Base-by-base conservation (phyloP, 2,797 vertebrate genomes). In the Octomys mimax region DNA sequence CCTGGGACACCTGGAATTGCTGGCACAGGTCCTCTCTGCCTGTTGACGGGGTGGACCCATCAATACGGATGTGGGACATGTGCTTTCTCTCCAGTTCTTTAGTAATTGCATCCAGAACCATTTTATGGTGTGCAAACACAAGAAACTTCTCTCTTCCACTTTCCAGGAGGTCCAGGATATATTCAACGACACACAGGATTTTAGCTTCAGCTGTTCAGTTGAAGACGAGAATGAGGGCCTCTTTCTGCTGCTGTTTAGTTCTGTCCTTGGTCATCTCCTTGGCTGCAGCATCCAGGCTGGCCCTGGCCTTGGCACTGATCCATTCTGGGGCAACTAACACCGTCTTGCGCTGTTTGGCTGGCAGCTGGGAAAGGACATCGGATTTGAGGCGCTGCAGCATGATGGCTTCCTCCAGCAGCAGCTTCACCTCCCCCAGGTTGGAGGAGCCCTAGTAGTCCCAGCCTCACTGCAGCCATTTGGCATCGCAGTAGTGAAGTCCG, bases 371-470 rank as follows among this genome's bases (percentile, higher is more conserved):
- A 19, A 99, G 99, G 83, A 99, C 99, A 0, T 99, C 99, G 0
- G 99, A 98, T 94, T 99, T 99, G 95, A 99, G 99, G 59, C 99
- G 99, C 1, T 99, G 99, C 93, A 99, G 98, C 99, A 99, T 99
- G 98, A 99, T 95, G 0, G 98, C 98, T 94, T 99, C 99, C 95
- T 99, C 99, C 95, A 99, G 98, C 89, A 99, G 96, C 91, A 99
- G 98, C 97, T 99, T 99, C 96, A 99, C 97, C 98, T 99, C 99
- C 0, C 96, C 98, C 49, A 99, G 99, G 96, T 99, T 99, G 86
- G 99, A 99, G 2, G 99, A 99, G 97, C 99, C 99, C 0, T 99
- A 99, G 97, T 99, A 99, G 98, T 99, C 99, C 99, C 99, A 99
- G 12, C 99, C 99, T 99, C 99, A 99, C 0, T 98, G 98, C 95